These are phyloP conservation scores for Electrona antarctica DNA, from an alignment of 2,113 vertebrate genomes.

Conservation along the genomic window DNA sequence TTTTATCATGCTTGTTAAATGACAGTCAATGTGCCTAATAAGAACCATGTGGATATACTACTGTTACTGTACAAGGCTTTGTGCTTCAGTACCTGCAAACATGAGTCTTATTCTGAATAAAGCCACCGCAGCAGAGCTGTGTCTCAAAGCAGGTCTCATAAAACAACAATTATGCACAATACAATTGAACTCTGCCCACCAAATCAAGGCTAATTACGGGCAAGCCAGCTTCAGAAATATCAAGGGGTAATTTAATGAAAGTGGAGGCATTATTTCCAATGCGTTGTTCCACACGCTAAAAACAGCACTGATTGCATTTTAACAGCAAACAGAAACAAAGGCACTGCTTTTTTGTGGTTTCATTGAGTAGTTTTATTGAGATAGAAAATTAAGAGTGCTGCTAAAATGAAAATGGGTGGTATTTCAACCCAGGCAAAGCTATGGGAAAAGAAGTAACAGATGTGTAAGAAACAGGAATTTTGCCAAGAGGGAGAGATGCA, in stretches of 20 bases:
- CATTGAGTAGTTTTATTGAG: conserved; percentile 63
- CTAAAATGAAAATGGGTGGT: conserved; percentile 57
- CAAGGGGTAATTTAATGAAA: conserved; percentile 57
- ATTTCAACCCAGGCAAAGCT: conserved; percentile 47
- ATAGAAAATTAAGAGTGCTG: conserved; percentile 63
- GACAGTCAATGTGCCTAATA: conserved; percentile 1
- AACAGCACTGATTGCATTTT: conserved; percentile 58
- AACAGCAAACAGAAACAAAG: conserved; percentile 55
- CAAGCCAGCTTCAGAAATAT: conserved; percentile 50
- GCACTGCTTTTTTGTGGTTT: conserved; percentile 61
- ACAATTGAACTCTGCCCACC: conserved; percentile 41
- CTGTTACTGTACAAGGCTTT: neutral
- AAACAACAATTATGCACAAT: conserved; percentile 50
- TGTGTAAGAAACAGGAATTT: conserved; percentile 22
- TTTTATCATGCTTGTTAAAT: conserved; percentile 17
- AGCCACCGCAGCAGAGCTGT: conserved; percentile 14
- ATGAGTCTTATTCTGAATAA: conserved; percentile 13
- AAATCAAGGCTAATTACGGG: conserved; percentile 63
- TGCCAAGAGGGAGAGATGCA: neutral
- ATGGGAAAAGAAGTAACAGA: conserved; percentile 45
- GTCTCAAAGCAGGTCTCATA: conserved; percentile 33
- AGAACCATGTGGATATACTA: conserved; percentile 17
- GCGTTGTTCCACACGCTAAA: conserved; percentile 51
- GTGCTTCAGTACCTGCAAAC: conserved; percentile 33
- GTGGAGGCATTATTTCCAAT: conserved; percentile 60